Conservation (phyloP, 2,888 invertebrate species). For the Troilus luridus region DNA sequence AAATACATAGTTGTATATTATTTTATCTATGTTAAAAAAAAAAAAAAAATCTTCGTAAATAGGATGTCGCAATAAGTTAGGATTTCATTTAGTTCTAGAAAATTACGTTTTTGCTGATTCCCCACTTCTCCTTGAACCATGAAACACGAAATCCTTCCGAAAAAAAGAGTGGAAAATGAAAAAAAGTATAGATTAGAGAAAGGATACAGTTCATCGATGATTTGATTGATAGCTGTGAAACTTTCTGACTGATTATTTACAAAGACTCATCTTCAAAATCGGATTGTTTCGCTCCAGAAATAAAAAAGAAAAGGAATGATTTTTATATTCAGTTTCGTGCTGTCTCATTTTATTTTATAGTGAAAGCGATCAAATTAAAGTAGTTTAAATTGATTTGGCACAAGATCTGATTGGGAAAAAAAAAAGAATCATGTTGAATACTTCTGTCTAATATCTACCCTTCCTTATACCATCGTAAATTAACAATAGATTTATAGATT, state of each 20-base stretch:
- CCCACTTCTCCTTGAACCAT: background rate
- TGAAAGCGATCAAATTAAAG: background rate
- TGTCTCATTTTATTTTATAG: background rate
- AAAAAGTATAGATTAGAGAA: background rate
- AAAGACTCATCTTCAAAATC: background rate
- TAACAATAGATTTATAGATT: no score
- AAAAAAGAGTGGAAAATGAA: background rate
- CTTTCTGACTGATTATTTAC: conserved; percentile 15
- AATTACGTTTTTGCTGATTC: no score
- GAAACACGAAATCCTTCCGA: background rate
- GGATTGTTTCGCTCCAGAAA: background rate
- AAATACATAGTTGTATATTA: no score
- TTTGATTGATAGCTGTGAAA: conserved; percentile 26
- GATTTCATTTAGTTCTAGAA: no score
- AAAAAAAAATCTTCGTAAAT: no score
- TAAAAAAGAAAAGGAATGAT: background rate
- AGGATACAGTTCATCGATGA: background rate
- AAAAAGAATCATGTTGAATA: no score
- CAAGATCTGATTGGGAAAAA: no score
- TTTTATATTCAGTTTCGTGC: background rate
- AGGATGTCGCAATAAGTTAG: no score
- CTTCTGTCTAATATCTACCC: no score
- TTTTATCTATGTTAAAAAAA: no score
- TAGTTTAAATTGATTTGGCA: background rate
- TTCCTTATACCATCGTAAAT: no score